Evolutionary conservation across 2,113 vertebrate species (phyloP).

Genomic region (Donacobius atricapilla): DNA sequence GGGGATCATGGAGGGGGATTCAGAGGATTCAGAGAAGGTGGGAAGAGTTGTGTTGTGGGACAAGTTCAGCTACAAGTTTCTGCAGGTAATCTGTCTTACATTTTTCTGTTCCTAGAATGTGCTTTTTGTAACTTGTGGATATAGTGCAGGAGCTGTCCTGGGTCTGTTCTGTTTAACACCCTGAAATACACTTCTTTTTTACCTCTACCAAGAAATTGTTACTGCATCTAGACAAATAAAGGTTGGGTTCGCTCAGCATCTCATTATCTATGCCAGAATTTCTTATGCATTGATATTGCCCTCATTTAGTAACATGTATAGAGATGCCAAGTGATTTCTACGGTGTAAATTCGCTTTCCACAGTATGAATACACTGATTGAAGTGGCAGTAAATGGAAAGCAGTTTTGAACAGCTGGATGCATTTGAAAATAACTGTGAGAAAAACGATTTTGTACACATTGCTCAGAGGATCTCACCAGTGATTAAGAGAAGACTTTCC

Average conservation of each 20-base stretch:
- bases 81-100: not conserved
- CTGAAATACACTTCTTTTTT: not conserved
- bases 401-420: not conserved
- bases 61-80: not conserved
- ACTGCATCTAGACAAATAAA: not conserved
- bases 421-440: not conserved
- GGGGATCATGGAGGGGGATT: not conserved
- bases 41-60: not conserved
- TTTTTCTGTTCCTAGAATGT: not conserved
- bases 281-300: not conserved
- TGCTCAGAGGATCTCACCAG: not conserved
- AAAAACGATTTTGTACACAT: not conserved
- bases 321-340: not conserved
- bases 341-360: not conserved
- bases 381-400: not conserved
- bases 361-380: not conserved
- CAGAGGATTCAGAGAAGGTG: not conserved
- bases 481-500: not conserved
- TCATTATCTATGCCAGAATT: not conserved
- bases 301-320: not conserved
- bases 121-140: not conserved
- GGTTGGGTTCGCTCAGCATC: not conserved
- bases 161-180: not conserved
- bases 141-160: not conserved
- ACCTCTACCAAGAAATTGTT: not conserved